Evolutionary conservation across 2,888 invertebrate genomes (phyloP), one percentile per base, ranked within the genome.

Genomic region (Caradrina clavipalpis): DNA sequence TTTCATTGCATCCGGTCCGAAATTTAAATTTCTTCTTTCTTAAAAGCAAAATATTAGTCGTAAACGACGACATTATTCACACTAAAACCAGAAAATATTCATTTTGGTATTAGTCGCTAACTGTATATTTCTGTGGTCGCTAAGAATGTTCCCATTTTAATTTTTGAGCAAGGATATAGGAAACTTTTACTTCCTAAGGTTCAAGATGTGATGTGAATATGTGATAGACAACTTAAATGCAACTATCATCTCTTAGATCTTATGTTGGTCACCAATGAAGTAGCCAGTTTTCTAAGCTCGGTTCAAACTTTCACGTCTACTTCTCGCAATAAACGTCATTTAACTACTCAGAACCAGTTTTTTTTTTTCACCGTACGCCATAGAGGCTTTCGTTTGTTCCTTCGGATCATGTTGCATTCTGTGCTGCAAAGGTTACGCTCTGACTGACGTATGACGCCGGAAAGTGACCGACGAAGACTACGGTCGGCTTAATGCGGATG

Each of bases 261-360:
- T 47, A 69, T 69, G 65, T 73, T 84, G 75, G 86, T 83, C 86
- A 88, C 83, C 86, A 87, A 86, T 85, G 83, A 84, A 87, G 80
- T 84, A 81, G 85, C 82, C 69, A 85, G 89, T 89, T 90, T 85
- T 88, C 89, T 90, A 86, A 86, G 85, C 86, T 84, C 85, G 80
- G 85, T 82, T 85, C 81, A 83, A 92, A 92, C 92, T 93, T 93
- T 93, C 92, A 90, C 92, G 87, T 83, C 86, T 84, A 82, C 86
- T 81, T 87, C 84, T 88, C 84, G 88, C 85, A 84, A 89, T 88
- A 90, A 89, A 88, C 88, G 87, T 82, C 81, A 89, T 88, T 88
- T 87, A 88, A 82, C 88, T 85, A 88, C 87, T 83, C 74, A 70
- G 64, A 91, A 91, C 92, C 88, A 86, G 91, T 92, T 91, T 89